Evolutionary conservation across 1,140 invertebrate genomes (phyloP), one percentile per base, ranked within the genome.

Genomic region (Oncopodura yosiiana): DNA sequence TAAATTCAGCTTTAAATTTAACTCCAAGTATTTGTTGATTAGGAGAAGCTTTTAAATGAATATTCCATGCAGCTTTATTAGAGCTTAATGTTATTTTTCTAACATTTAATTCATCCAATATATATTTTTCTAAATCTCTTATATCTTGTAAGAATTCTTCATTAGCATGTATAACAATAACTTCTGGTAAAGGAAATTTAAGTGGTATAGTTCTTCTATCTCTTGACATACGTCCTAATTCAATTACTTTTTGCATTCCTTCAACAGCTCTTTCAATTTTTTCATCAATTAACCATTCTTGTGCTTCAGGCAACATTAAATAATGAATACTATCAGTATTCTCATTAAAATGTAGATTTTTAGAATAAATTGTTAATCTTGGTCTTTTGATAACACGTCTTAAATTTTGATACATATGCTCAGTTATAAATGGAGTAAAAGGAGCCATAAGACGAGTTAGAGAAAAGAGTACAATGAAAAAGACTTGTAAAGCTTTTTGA

Each of bases 351-450:
- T 61, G 62, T 55, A 63, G 64, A 52, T 63, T 69, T n/a, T n/a
- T n/a, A n/a, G n/a, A n/a, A n/a, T n/a, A n/a, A n/a, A n/a, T n/a
- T n/a, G n/a, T n/a, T n/a, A n/a, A n/a, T 16, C 74, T 48, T 27
- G 49, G n/a, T 4, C 19, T 23, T 21, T 61, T 60, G 49, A 69
- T 71, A 64, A 81, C 63, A 61, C 75, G 73, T 32, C 78, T 78
- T 53, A 98, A 69, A 46, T 86, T 86, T 69, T 94, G 88, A 71
- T 91, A 99, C 80, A 99, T 94, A 24, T 84, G 80, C 72, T 99
- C 96, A 16, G 92, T 87, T 16, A 99, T 74, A 70, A 95, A 99
- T 1, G 96, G 96, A 3, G 92, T 95, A 71, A 99, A 97, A 0
- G 96, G 92, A 5, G 95, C 87, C 83, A 97, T 95, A 36, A 95